These are phyloP conservation scores for Plecturocebus donacophilus DNA, from an alignment of 2,113 vertebrate genomes.

Conservation along the genomic window DNA sequence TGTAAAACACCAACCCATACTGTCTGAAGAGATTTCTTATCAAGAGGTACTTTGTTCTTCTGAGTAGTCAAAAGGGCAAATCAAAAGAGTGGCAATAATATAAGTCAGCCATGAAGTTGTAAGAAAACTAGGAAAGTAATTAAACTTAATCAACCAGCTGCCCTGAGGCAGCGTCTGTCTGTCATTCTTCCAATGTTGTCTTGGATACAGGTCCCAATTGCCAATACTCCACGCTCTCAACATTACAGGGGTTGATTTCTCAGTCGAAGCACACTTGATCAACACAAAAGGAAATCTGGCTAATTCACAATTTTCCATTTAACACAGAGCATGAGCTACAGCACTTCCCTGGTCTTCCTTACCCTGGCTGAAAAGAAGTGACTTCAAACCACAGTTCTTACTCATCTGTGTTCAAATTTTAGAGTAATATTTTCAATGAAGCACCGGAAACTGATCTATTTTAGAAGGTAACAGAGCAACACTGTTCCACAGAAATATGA, in stretches of 20 bases:
- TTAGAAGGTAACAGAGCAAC: background rate
- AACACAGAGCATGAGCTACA: background rate
- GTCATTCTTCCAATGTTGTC: background rate
- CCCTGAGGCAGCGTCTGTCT: background rate
- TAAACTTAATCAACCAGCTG: background rate
- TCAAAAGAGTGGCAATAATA: background rate
- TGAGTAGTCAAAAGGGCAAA: slow-evolving; percentile 22
- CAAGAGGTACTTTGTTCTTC: slow-evolving; percentile 50
- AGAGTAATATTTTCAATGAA: slow-evolving; percentile 4
- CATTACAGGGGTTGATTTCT: background rate
- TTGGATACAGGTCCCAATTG: background rate
- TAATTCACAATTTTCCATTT: background rate
- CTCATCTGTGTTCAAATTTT: background rate
- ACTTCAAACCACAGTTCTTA: background rate
- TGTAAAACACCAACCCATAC: background rate
- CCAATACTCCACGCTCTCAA: background rate
- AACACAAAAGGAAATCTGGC: background rate
- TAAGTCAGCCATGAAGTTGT: background rate
- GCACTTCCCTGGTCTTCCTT: background rate
- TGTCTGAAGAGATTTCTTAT: slow-evolving; percentile 23
- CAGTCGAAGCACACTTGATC: background rate
- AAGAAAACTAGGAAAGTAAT: slow-evolving; percentile 12
- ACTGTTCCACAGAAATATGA: background rate
- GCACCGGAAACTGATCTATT: background rate
- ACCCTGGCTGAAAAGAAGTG: background rate